Evolutionary conservation across 2,113 vertebrate genomes (phyloP), one percentile per base, ranked within the genome.

Genomic region (Tragulus kanchil): DNA sequence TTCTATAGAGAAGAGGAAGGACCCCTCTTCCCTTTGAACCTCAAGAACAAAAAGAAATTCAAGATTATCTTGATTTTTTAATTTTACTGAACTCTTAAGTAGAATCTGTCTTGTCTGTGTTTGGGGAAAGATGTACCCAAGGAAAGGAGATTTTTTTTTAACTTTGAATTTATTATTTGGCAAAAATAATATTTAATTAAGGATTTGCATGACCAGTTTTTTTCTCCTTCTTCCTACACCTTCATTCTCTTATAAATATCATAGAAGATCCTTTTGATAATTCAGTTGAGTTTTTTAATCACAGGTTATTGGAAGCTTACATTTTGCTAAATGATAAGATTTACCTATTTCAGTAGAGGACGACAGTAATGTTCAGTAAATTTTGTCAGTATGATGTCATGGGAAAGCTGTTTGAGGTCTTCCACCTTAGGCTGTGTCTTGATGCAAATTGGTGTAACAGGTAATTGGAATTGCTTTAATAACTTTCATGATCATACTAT

Each of bases 41-140:
- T 21, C 45, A 79, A 62, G 26, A 28, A 75, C 31, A 79, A 58
- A 13, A 25, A 64, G 6, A 5, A 87, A 42, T 50, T 88, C 50
- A 88, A 94, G 21, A 77, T 95, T 89, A 79, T 84, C 45, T 54
- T 52, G 56, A n/a, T 56, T 89, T 95, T 82, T 23, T 92, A 78
- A 71, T 65, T 84, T 78, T 59, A 45, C 6, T 28, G 36, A 95
- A 8, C 14, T 82, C 15, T 85, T 87, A 15, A 59, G 15, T 8
- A 86, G n/a, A 52, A 21, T 90, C 3, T 81, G 0, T 58, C 92
- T 83, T 90, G 36, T 84, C 79, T 69, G 26, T 6, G 10, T 56
- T 58, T 93, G 31, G 59, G 58, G n/a, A 71, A 16, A 21, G 36
- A 50, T 92, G 19, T 92, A 89, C 8, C 9, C 48, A 73, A 73